Base-by-base conservation (phyloP, 2,888 invertebrate genomes). In the Xestobium rufovillosum region DNA sequence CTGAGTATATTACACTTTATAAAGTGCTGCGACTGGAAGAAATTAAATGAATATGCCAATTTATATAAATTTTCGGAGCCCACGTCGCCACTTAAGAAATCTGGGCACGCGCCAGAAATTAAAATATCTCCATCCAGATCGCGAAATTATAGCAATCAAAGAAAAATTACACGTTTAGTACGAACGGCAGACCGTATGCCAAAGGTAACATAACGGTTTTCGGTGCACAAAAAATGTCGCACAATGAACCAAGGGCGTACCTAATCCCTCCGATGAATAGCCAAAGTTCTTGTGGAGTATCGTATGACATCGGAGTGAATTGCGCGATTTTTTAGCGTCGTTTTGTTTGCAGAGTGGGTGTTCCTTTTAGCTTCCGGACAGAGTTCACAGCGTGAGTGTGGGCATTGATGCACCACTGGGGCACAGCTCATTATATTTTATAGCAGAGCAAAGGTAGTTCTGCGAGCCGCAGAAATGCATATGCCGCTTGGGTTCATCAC, bases 41-140 rank as follows among this genome's bases (percentile, higher is more conserved):
- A n/a, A n/a, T n/a, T n/a, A n/a, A n/a, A n/a, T n/a, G n/a, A n/a
- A n/a, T n/a, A n/a, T n/a, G n/a, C n/a, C n/a, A n/a, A n/a, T n/a
- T n/a, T n/a, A n/a, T n/a, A n/a, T n/a, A n/a, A n/a, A n/a, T n/a
- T n/a, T n/a, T n/a, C n/a, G n/a, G n/a, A n/a, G n/a, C n/a, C n/a
- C n/a, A n/a, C n/a, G n/a, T n/a, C n/a, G n/a, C n/a, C n/a, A n/a
- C n/a, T n/a, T n/a, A n/a, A n/a, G n/a, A n/a, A n/a, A n/a, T n/a
- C n/a, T n/a, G n/a, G 59, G 51, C 63, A 62, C 63, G 61, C 60
- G 63, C 50, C 59, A 53, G 55, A 59, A 62, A 61, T 63, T 63
- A 60, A 61, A 61, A 60, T 60, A 60, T 60, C 61, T 55, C 50
- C 43, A 48, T 50, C 52, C 52, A 53, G 59, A 62, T 61, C 60